Conservation (phyloP, 1,140 invertebrate genomes). For the Tetramorium alpestre region DNA sequence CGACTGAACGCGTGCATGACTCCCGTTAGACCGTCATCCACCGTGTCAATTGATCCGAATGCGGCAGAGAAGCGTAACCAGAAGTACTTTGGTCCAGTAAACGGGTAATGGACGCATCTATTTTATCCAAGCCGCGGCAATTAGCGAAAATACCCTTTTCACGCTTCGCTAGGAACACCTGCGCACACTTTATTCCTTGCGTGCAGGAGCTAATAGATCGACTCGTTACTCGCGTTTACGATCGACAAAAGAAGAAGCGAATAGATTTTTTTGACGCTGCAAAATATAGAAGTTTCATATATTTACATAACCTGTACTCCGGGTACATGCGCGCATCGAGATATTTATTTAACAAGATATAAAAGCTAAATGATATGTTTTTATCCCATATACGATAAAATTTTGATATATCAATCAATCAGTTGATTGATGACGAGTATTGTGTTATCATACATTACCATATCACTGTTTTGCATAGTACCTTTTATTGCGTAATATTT, state of each 20-base stretch:
- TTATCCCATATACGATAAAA: background rate
- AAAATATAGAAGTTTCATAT: background rate
- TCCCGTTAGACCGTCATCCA: conserved; percentile 8
- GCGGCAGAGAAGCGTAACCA: conserved; percentile 5
- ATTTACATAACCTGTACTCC: background rate
- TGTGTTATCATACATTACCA: background rate
- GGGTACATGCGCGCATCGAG: background rate
- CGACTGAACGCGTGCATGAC: background rate
- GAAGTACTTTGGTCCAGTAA: conserved; percentile 11
- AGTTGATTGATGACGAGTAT: background rate
- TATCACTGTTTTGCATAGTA: background rate
- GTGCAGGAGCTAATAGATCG: conserved; percentile 41
- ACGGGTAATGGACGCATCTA: conserved; percentile 36
- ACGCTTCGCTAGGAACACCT: conserved; percentile 46
- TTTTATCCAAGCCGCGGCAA: conserved; percentile 44
- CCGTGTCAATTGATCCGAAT: conserved; percentile 35
- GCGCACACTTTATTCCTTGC: conserved; percentile 28
- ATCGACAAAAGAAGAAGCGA: background rate
- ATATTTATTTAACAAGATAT: conserved; percentile 17
- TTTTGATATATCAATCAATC: background rate
- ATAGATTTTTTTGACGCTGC: background rate
- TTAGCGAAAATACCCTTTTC: conserved; percentile 50
- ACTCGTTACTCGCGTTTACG: conserved; percentile 40
- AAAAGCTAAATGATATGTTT: conserved; percentile 23
- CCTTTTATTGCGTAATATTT: background rate